Base-by-base conservation (phyloP, 2,797 vertebrate species). In the Sebastes minor region DNA sequence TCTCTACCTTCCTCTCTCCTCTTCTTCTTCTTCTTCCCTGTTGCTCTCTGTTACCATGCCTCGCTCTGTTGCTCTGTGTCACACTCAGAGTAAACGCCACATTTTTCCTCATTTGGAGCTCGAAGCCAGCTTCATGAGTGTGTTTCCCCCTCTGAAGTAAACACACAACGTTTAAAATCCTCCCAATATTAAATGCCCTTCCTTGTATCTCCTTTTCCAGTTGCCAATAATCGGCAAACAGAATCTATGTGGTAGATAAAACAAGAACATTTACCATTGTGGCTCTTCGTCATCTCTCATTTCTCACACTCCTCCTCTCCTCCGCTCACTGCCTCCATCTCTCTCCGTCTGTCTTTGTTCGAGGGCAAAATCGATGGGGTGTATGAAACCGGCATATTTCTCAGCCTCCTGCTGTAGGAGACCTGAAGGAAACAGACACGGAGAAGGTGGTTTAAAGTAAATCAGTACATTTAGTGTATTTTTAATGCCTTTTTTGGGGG, bases 301-400 rank as follows among this genome's bases (percentile, higher is more conserved):
- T 91, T 88, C 78, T 87, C 77, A 81, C 81, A 33, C 71, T 82
- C 74, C 69, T 67, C 57, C 55, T 79, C 81, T 74, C 67, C 55
- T 56, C 4, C 2, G 27, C 78, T 89, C 64, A 59, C 79, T 76
- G 74, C 83, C 87, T 91, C 83, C 80, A 80, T 88, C 78, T 87
- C 88, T 90, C 83, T 89, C 81, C 46, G 75, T 88, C 92, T 78
- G 88, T 93, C 94, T 94, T 92, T 94, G 93, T 94, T 92, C 59
- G 59, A 84, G 91, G 91, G 90, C 46, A 81, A 85, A 95, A 95
- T 95, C 93, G 53, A 94, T 95, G 87, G 18, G 25, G 64, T 80
- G 81, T 94, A 94, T 95, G 92, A 95, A 94, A 93, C 86, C 78
- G 7, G 87, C 80, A 92, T 90, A 94, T 94, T 93, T 91, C 82